These are phyloP conservation scores for Laodelphax striatellus DNA, from an alignment of 1,140 invertebrate genomes.

Conservation along the genomic window DNA sequence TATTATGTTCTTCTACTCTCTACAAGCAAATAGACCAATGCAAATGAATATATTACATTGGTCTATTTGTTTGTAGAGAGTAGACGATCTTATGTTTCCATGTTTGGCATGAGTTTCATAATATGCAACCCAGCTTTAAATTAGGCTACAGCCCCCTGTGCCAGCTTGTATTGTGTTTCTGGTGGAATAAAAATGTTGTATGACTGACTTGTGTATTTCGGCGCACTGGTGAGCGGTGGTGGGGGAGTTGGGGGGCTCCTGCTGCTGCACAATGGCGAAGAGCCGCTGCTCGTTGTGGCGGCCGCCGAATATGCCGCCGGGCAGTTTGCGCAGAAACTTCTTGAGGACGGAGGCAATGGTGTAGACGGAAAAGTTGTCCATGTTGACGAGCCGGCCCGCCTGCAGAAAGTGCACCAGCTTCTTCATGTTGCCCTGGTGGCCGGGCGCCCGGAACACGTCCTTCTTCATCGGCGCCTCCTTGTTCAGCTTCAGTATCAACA, in stretches of 20 bases:
- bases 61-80: too few relatives aligned
- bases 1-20: too few relatives aligned
- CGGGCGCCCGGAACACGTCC: slow-evolving; percentile 88
- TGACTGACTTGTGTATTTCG: slow-evolving; percentile 79
- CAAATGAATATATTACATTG: too few relatives aligned
- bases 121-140: too few relatives aligned
- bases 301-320: slow-evolving; percentile 88
- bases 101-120: too few relatives aligned
- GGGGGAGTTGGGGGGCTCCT: slow-evolving; percentile 52
- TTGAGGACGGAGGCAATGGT: slow-evolving; percentile 97
- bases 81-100: too few relatives aligned
- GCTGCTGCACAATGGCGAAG: slow-evolving; percentile 60
- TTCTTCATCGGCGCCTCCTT: slow-evolving; percentile 87
- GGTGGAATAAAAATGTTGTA: too few relatives aligned
- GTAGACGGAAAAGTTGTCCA: slow-evolving; percentile 94
- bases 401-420: slow-evolving; percentile 91
- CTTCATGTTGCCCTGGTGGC: slow-evolving; percentile 90
- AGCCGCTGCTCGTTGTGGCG: slow-evolving; percentile 79
- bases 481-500: slow-evolving; percentile 85
- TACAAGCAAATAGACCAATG: too few relatives aligned
- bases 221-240: slow-evolving; percentile 74
- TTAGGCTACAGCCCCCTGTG: too few relatives aligned
- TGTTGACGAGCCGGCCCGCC: slow-evolving; percentile 91
- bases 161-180: too few relatives aligned
- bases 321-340: slow-evolving; percentile 94